Conservation (phyloP, 2,888 invertebrate species). For the Ypsolopha scabrella region DNA sequence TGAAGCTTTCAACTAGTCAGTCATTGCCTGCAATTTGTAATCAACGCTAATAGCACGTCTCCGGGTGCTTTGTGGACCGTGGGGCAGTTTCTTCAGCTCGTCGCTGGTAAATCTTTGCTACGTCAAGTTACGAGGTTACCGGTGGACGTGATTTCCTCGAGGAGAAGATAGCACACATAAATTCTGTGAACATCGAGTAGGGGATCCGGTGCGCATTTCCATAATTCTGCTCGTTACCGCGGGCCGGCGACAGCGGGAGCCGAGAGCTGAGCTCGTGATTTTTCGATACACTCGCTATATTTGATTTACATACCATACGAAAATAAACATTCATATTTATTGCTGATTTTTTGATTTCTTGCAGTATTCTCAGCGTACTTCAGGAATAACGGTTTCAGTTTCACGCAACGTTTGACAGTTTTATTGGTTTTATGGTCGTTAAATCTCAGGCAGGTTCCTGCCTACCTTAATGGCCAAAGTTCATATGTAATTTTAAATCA, state of each 20-base stretch:
- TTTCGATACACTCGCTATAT: too few relatives aligned
- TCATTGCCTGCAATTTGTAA: background rate
- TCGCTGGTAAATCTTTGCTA: conserved; percentile 26
- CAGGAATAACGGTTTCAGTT: too few relatives aligned
- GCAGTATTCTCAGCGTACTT: too few relatives aligned
- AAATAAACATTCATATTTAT: too few relatives aligned
- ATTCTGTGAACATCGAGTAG: conserved; percentile 16
- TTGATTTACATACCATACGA: too few relatives aligned
- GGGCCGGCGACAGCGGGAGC: background rate
- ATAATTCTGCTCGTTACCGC: conserved; percentile 53
- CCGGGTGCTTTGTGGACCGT: background rate
- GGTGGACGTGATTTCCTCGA: conserved; percentile 27
- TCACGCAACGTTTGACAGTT: too few relatives aligned
- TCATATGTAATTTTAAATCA: too few relatives aligned
- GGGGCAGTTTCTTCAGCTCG: background rate
- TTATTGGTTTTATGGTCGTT: too few relatives aligned
- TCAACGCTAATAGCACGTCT: background rate
- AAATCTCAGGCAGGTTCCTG: too few relatives aligned
- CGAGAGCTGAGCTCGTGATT: background rate
- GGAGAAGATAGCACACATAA: conserved; percentile 30
- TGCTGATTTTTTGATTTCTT: too few relatives aligned
- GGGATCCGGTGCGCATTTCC: conserved; percentile 29
- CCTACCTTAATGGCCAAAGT: too few relatives aligned
- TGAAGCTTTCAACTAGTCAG: background rate
- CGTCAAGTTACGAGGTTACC: conserved; percentile 20